phyloP scores from a whole-genome alignment of 2,888 invertebrate species.

The Mimachlamys varia region DNA sequence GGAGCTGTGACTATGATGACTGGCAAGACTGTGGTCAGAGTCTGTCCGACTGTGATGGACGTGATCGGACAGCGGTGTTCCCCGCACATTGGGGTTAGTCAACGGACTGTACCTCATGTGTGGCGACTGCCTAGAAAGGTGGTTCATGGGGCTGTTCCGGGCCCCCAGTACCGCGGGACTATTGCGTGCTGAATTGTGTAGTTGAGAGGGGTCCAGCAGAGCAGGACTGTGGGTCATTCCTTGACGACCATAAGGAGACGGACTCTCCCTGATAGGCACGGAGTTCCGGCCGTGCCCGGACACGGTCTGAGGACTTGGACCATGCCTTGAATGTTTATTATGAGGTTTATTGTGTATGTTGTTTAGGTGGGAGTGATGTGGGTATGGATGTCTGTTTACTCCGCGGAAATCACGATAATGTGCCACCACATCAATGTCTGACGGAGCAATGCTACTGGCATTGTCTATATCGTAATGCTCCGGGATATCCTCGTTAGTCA shows the following conservation, averaged over 20 bases:
- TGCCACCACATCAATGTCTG: constrained; percentile 97
- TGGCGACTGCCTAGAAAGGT: constrained; percentile 64
- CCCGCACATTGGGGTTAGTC: constrained; percentile 67
- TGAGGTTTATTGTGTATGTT: constrained; percentile 56
- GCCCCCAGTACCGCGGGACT: constrained; percentile 63
- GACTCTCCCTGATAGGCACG: background rate
- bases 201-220: constrained; percentile 48
- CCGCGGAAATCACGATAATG: constrained; percentile 97
- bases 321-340: constrained; percentile 54
- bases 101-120: constrained; percentile 66
- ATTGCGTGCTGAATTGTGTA: constrained; percentile 67
- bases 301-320: constrained; percentile 57
- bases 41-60: constrained; percentile 66
- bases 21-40: constrained; percentile 73
- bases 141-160: constrained; percentile 64
- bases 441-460: constrained; percentile 98
- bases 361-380: constrained; percentile 58
- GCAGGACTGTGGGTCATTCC: constrained; percentile 61
- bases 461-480: constrained; percentile 94
- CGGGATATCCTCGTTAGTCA: constrained; percentile 70
- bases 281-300: constrained; percentile 47
- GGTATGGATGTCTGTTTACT: constrained; percentile 83
- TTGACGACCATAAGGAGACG: constrained; percentile 39
- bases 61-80: constrained; percentile 62
- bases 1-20: constrained; percentile 73